A percentile compares a stretch with the other conserved stretches of the same genome.
Evolutionary conservation across 1,140 invertebrate genomes (phyloP).

Genomic region (Platyura marginata): DNA sequence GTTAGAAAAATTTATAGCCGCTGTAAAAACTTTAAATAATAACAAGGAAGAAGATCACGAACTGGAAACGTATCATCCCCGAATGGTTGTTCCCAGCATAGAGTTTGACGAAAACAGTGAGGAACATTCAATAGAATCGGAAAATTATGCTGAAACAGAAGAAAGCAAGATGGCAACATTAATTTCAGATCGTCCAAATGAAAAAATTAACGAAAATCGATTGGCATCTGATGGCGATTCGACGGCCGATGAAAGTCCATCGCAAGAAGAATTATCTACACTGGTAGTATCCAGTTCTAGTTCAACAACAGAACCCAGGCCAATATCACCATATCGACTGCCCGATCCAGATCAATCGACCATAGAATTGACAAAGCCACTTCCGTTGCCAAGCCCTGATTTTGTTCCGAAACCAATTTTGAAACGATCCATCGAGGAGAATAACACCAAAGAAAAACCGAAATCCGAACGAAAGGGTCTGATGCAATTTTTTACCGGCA

Average conservation of each 20-base stretch:
- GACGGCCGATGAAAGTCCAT: not conserved
- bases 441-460: conserved; percentile 5
- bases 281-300: not conserved
- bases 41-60: conserved; percentile 15
- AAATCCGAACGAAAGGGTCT: conserved; percentile 10
- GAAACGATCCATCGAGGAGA: conserved; percentile 25
- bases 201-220: too few species aligned
- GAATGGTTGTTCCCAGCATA: too few species aligned
- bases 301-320: conserved; percentile 12
- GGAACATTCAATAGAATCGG: conserved; percentile 3
- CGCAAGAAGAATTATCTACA: not conserved
- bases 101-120: not conserved
- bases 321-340: conserved; percentile 20
- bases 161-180: not conserved
- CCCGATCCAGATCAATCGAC: conserved; percentile 30
- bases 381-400: conserved; percentile 36
- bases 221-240: not conserved
- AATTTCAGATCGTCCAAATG: too few species aligned
- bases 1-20: conserved; percentile 24
- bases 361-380: conserved; percentile 31
- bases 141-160: not conserved
- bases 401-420: conserved; percentile 56
- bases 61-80: conserved; percentile 47
- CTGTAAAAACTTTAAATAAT: not conserved
- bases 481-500: conserved; percentile 9